These are phyloP conservation scores for Festucalex cinctus DNA, from an alignment of 2,113 vertebrate genomes.

Conservation along the genomic window DNA sequence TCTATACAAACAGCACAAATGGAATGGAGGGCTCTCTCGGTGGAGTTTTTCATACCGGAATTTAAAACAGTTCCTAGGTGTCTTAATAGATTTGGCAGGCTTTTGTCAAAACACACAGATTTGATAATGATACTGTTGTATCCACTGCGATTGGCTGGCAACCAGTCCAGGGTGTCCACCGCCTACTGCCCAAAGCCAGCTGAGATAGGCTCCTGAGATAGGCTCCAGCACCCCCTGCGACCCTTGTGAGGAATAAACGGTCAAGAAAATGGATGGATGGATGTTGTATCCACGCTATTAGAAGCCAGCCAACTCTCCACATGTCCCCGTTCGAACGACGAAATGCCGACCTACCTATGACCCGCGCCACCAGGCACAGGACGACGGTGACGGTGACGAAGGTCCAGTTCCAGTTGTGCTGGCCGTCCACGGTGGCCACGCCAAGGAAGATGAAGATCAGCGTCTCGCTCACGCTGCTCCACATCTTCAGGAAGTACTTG, in stretches of 20 bases:
- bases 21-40: background rate
- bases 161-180: too few species aligned
- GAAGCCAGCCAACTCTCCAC: background rate
- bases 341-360: conserved; percentile 78
- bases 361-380: conserved; percentile 88
- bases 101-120: too few species aligned
- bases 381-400: conserved; percentile 88
- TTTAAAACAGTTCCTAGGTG: background rate
- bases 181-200: too few species aligned
- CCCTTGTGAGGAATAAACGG: too few species aligned
- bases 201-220: too few species aligned
- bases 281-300: background rate
- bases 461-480: conserved; percentile 97
- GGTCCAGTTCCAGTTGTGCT: conserved; percentile 91
- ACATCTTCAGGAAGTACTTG: conserved; percentile 99
- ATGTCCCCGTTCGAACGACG: background rate
- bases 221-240: too few species aligned
- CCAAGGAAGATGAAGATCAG: conserved; percentile 98
- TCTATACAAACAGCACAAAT: background rate
- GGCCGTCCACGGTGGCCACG: conserved; percentile 90
- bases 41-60: background rate
- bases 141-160: too few species aligned
- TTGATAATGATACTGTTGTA: too few species aligned
- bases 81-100: too few species aligned
- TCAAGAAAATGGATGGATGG: too few species aligned